Evolutionary conservation across 2,797 vertebrate species (phyloP).

Genomic region (Neostethus bicornis): DNA sequence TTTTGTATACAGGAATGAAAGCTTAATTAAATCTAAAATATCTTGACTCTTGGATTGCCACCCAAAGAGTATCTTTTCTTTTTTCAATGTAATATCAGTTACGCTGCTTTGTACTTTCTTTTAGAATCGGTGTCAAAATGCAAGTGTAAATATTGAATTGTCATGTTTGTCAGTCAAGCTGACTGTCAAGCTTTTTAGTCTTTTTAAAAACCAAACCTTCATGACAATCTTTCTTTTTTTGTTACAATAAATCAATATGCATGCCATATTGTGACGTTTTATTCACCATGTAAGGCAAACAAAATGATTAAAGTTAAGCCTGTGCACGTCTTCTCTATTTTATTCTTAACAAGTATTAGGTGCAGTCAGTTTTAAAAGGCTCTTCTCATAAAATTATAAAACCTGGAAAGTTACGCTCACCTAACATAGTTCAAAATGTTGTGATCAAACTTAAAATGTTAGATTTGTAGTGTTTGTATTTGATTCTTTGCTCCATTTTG

Average conservation of each 20-base stretch:
- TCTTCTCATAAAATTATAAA: no score
- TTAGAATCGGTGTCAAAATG: background rate
- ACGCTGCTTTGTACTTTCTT: background rate
- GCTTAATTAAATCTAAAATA: background rate
- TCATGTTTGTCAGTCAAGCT: constrained; percentile 12
- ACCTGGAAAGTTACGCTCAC: no score
- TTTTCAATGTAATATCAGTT: constrained; percentile 1
- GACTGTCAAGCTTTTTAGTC: constrained; percentile 5
- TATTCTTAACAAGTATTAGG: no score
- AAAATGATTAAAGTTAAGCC: background rate
- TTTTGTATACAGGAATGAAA: constrained; percentile 15
- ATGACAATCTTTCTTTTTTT: constrained; percentile 34
- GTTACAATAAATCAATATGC: constrained; percentile 61
- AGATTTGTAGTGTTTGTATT: no score
- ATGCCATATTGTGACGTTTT: constrained; percentile 4
- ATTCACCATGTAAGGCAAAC: no score
- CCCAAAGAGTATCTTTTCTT: constrained; percentile 47
- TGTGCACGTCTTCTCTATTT: no score
- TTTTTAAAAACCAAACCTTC: constrained; percentile 27
- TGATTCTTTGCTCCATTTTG: background rate
- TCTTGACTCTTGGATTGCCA: background rate
- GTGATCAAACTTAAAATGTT: no score
- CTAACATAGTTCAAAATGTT: no score
- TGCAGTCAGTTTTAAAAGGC: no score
- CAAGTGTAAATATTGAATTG: constrained; percentile 36